These are phyloP conservation scores for Chiloscyllium punctatum DNA, from an alignment of 2,797 vertebrate genomes.

Conservation along the genomic window DNA sequence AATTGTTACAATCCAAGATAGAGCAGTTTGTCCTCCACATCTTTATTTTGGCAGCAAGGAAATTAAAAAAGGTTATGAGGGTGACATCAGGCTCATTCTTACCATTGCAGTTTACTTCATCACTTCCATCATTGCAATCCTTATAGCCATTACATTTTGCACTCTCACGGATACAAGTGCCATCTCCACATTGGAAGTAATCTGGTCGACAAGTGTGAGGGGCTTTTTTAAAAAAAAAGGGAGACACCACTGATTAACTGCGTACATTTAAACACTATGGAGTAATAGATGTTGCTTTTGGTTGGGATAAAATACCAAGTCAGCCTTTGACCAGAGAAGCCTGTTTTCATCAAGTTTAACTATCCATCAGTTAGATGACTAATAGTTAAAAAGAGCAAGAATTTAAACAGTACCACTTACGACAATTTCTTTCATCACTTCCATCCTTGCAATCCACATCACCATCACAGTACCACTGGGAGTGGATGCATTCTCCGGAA, in stretches of 20 bases:
- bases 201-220: slow-evolving; percentile 78
- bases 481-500: slow-evolving; percentile 90
- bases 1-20: too few relatives aligned
- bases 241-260: not conserved
- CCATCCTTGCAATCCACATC: slow-evolving; percentile 91
- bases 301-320: too few relatives aligned
- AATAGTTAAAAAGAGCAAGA: not conserved
- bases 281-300: too few relatives aligned
- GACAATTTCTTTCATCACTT: slow-evolving; percentile 90
- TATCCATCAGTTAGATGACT: not conserved
- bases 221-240: slow-evolving; percentile 66
- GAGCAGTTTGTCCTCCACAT: too few relatives aligned
- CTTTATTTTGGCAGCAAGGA: too few relatives aligned
- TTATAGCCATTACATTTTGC: slow-evolving; percentile 81
- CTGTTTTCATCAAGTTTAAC: too few relatives aligned
- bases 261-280: not conserved
- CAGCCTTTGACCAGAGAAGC: too few relatives aligned
- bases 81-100: slow-evolving; percentile 40
- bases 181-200: slow-evolving; percentile 89
- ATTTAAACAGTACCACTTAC: slow-evolving; percentile 63
- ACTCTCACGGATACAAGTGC: slow-evolving; percentile 78
- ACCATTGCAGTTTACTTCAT: slow-evolving; percentile 84
- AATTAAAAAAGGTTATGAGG: too few relatives aligned
- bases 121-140: slow-evolving; percentile 84
- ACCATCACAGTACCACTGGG: slow-evolving; percentile 91